These are phyloP conservation scores for Seriola dumerili DNA, from an alignment of 2,113 vertebrate genomes.

Conservation along the genomic window DNA sequence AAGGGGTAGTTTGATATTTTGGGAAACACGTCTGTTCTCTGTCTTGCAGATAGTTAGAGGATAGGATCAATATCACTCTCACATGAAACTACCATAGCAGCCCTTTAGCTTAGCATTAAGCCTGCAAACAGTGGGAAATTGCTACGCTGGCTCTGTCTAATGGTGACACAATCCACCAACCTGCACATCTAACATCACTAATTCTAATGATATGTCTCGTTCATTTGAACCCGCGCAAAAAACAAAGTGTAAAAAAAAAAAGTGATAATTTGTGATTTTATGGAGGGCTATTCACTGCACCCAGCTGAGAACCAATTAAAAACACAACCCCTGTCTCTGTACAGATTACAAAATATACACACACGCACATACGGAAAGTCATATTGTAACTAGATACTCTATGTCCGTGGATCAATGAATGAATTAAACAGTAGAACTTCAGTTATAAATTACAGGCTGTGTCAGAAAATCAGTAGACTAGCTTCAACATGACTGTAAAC, in stretches of 20 bases:
- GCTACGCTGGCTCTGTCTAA: too few relatives aligned
- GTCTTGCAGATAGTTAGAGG: neutral
- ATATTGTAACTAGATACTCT: conserved; percentile 8
- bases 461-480: conserved; percentile 9
- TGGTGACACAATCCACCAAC: too few relatives aligned
- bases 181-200: too few relatives aligned
- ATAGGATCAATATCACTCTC: neutral
- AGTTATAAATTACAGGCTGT: conserved; percentile 15
- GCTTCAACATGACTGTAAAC: conserved; percentile 1
- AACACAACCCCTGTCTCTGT: neutral
- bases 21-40: neutral
- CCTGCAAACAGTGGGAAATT: neutral
- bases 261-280: too few relatives aligned
- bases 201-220: too few relatives aligned
- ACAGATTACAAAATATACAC: neutral
- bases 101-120: neutral
- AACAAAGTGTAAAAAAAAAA: too few relatives aligned
- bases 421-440: conserved; percentile 1
- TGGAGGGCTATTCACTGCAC: neutral
- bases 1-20: conserved; percentile 2
- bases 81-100: neutral
- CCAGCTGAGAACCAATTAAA: neutral
- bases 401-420: conserved; percentile 28
- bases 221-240: too few relatives aligned
- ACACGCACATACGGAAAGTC: conserved; percentile 20